phyloP scores from a whole-genome alignment of 2,888 invertebrate genomes.

The Reticulitermes lucifugus region DNA sequence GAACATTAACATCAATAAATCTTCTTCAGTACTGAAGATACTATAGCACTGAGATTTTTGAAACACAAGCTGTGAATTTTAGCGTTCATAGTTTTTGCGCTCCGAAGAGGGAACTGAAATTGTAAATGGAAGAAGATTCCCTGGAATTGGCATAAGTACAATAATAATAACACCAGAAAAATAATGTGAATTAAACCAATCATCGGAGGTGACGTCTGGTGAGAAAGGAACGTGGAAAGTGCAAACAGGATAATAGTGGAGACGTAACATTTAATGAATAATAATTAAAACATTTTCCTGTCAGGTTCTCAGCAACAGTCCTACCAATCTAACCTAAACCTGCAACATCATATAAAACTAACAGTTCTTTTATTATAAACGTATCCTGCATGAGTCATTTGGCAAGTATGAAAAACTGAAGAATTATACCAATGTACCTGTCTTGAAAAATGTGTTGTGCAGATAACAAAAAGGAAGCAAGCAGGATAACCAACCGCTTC shows the following conservation, averaged over 20 bases:
- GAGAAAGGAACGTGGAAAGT: neutral
- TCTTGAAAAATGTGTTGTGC: neutral
- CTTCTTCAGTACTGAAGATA: too few relatives aligned
- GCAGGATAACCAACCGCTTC: neutral
- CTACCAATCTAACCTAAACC: slow-evolving; percentile 28
- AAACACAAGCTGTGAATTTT: too few relatives aligned
- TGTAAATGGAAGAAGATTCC: neutral
- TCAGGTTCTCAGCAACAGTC: slow-evolving; percentile 16
- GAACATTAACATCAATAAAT: neutral
- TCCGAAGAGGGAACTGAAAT: neutral
- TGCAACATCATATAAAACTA: neutral
- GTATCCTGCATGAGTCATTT: too few relatives aligned
- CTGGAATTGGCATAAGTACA: neutral
- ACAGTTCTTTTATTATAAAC: too few relatives aligned
- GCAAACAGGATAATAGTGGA: neutral
- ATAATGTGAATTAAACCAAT: neutral
- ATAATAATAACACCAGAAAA: neutral
- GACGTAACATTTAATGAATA: neutral
- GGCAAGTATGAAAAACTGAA: too few relatives aligned
- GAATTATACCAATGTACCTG: too few relatives aligned
- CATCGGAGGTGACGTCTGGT: too few relatives aligned
- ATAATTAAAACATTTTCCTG: neutral
- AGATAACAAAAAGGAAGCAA: slow-evolving; percentile 18
- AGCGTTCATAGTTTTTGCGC: too few relatives aligned
- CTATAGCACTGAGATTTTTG: too few relatives aligned